Conservation (phyloP, 2,113 vertebrate species). For the Percina caprodes region DNA sequence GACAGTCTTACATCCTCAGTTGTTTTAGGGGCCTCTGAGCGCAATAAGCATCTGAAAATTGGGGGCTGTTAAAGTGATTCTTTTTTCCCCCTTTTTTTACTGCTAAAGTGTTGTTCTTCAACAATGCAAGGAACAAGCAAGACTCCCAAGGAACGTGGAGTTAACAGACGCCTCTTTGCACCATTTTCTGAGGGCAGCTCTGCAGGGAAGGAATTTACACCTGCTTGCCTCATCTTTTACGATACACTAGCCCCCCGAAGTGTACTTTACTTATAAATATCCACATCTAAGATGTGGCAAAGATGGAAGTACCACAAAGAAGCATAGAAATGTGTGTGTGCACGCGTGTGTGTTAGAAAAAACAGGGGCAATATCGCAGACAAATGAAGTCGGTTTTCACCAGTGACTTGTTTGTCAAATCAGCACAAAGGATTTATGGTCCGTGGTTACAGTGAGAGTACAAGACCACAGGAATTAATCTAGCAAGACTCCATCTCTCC, state of each 20-base stretch:
- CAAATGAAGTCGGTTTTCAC: constrained; percentile 64
- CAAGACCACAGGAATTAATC: constrained; percentile 53
- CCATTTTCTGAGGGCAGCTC: constrained; percentile 74
- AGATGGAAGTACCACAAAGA: constrained; percentile 46
- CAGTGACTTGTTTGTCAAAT: constrained; percentile 71
- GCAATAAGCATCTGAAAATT: constrained; percentile 74
- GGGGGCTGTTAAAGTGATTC: constrained; percentile 67
- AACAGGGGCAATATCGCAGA: constrained; percentile 63
- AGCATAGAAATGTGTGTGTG: constrained; percentile 13
- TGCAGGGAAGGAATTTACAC: constrained; percentile 77
- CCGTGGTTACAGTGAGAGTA: constrained; percentile 37
- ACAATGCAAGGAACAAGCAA: constrained; percentile 74
- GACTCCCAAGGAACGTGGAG: constrained; percentile 65
- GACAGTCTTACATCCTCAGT: constrained; percentile 69
- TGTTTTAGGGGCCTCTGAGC: constrained; percentile 74
- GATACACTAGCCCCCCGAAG: constrained; percentile 68
- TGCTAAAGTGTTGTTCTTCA: constrained; percentile 72
- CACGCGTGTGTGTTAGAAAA: neutral
- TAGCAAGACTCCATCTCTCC: constrained; percentile 10
- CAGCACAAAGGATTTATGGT: constrained; percentile 70
- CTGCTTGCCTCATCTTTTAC: constrained; percentile 80
- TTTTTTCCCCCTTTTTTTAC: constrained; percentile 59
- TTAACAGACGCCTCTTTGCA: constrained; percentile 72
- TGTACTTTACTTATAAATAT: constrained; percentile 76
- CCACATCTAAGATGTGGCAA: constrained; percentile 49